Percentiles rank a stretch among this genome's conserved stretches.
Conservation (phyloP, 2,797 vertebrate genomes). For the Bradypodion ventrale region DNA sequence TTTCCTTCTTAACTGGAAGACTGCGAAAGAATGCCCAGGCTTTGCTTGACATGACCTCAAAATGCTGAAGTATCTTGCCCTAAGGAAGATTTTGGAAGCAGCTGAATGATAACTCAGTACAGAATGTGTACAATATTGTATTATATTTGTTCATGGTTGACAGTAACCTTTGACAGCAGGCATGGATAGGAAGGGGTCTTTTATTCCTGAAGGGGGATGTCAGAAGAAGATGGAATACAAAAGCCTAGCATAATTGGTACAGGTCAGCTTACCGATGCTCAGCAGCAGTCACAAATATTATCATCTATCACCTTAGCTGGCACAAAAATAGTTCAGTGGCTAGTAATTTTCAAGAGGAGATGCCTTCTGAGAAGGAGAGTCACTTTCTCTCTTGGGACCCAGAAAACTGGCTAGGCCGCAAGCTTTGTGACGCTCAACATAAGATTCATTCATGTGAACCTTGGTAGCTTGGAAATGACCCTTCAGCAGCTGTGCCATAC, state of each 20-base stretch:
- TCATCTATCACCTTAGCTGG: background rate
- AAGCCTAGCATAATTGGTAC: background rate
- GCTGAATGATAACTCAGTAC: constrained; percentile 15
- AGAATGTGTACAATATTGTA: background rate
- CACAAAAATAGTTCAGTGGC: background rate
- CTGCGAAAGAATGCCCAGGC: constrained; percentile 50
- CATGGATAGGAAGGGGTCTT: background rate
- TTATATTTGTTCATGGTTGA: background rate
- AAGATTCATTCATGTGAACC: background rate
- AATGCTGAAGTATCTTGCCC: background rate
- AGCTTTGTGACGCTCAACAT: background rate
- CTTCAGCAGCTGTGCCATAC: background rate
- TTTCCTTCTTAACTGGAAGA: constrained; percentile 64
- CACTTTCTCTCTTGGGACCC: background rate
- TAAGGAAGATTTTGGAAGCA: constrained; percentile 22
- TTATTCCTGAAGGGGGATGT: background rate
- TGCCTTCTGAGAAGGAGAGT: background rate
- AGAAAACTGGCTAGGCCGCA: background rate
- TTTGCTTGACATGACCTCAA: constrained; percentile 21
- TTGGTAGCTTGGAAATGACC: background rate
- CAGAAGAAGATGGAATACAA: constrained; percentile 28
- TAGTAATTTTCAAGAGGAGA: background rate
- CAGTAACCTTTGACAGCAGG: background rate
- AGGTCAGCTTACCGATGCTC: background rate
- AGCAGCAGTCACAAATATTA: background rate